Evolutionary conservation across 2,113 vertebrate species (phyloP).

Genomic region (Manacus vitellinus): DNA sequence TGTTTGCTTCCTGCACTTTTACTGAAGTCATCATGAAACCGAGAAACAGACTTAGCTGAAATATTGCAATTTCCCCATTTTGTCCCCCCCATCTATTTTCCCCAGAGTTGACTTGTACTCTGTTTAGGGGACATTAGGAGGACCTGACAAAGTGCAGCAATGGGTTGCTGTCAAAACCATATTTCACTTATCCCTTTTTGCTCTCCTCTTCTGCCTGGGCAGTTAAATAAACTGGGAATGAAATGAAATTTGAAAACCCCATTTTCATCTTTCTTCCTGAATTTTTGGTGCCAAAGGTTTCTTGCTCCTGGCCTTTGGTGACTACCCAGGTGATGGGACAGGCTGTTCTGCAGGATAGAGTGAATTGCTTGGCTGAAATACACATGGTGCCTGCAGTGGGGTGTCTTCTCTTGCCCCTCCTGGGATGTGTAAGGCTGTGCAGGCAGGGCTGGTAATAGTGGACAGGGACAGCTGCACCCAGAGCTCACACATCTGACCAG

Average conservation of each 20-base stretch:
- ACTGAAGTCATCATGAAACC: background rate
- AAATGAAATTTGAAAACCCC: background rate
- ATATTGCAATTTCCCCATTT: background rate
- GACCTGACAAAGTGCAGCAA: background rate
- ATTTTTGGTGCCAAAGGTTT: background rate
- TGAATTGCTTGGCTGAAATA: background rate
- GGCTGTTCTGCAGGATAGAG: background rate
- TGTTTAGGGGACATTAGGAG: background rate
- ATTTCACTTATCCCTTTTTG: background rate
- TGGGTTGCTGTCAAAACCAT: background rate
- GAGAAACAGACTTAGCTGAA: background rate
- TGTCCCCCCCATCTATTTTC: background rate
- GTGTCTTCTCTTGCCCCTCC: background rate
- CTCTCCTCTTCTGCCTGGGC: background rate
- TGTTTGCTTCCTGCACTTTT: background rate
- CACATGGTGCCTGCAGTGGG: fast-evolving
- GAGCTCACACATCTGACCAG: background rate
- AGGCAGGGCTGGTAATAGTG: background rate
- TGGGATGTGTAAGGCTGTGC: background rate
- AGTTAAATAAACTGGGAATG: background rate
- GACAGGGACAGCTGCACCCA: background rate
- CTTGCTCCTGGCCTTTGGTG: background rate
- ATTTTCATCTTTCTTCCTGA: background rate
- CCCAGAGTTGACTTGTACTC: background rate
- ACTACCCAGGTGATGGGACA: background rate